Base-by-base conservation (phyloP, 2,113 vertebrate species). In the Seriola dumerili region DNA sequence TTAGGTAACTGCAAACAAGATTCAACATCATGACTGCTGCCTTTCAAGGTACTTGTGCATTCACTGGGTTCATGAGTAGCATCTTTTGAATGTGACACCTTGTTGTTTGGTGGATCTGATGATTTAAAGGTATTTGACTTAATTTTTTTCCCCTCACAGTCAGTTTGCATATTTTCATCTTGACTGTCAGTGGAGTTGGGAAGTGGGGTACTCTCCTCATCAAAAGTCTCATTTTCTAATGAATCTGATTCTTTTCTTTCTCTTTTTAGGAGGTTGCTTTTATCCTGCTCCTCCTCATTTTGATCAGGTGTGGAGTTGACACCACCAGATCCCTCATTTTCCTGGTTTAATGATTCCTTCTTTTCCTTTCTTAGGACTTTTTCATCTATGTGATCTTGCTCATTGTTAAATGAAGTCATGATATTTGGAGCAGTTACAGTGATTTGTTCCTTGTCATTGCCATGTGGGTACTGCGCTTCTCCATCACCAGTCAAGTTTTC, bases 101-200 rank as follows among this genome's bases (percentile, higher is more conserved):
- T 62, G 6, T 48, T 16, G 72, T 4, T 3, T 1, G 4, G 48
- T 40, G 3, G 34, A 42, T 57, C 25, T 16, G 32, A 58, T 36
- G 59, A 29, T 32, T 75, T 42, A 71, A 50, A 63, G 21, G 25
- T 46, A 44, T 80, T 36, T 19, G 54, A 74, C 14, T 55, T 21
- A 32, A 80, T 73, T 23, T 72, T 64, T 63, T 84, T 83, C 13
- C 85, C 80, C 17, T 68, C 52, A 50, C n/a, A 52, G 50, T 65
- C 32, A 3, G 44, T 72, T 55, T 80, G 74, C 29, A 69, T 2
- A 21, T 34, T 70, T 80, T 85, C 58, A 75, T 67, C 38, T 74
- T 32, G 68, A 50, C 8, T 19, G 38, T 23, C 25, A 21, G 25
- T 63, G 9, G 57, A 73, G 44, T 44, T 58, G 2, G 11, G 19